Percentiles rank a stretch among this genome's conserved stretches.
These are phyloP conservation scores for Protophormia terraenovae DNA, from an alignment of 2,888 invertebrate species.

Conservation along the genomic window DNA sequence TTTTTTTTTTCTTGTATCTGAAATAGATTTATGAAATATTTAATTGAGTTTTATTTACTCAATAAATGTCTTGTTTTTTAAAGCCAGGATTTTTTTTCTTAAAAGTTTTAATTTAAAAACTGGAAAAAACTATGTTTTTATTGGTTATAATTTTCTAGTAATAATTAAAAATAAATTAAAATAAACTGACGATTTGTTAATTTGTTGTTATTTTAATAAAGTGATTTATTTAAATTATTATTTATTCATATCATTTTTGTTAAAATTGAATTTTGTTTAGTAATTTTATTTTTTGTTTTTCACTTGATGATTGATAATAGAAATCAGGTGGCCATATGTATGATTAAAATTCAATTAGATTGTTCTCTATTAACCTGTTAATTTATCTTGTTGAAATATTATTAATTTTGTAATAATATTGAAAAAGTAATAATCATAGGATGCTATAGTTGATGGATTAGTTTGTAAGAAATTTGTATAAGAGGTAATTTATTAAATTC, in stretches of 20 bases:
- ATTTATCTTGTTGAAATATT: neutral
- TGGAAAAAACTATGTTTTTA: neutral
- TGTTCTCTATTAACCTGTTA: neutral
- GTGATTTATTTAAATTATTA: constrained; percentile 8
- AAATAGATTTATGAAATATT: constrained; percentile 20
- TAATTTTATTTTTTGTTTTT: neutral
- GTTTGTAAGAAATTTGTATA: neutral
- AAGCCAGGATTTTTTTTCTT: neutral
- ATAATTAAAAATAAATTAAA: constrained; percentile 46
- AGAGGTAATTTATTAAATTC: no score
- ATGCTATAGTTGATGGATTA: neutral
- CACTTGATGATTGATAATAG: neutral
- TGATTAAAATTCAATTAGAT: constrained; percentile 39
- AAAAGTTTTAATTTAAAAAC: neutral
- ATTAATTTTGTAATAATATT: neutral
- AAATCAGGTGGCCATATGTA: neutral
- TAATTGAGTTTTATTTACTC: neutral
- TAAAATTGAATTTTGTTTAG: neutral
- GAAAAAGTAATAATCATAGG: neutral
- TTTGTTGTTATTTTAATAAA: neutral
- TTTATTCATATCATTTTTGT: neutral
- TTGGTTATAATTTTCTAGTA: neutral
- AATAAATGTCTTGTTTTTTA: constrained; percentile 6
- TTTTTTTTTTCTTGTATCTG: neutral
- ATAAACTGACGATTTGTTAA: neutral